Evolutionary conservation across 2,113 vertebrate genomes (phyloP), one percentile per base, ranked within the genome.

Genomic region (Noturus placidus): DNA sequence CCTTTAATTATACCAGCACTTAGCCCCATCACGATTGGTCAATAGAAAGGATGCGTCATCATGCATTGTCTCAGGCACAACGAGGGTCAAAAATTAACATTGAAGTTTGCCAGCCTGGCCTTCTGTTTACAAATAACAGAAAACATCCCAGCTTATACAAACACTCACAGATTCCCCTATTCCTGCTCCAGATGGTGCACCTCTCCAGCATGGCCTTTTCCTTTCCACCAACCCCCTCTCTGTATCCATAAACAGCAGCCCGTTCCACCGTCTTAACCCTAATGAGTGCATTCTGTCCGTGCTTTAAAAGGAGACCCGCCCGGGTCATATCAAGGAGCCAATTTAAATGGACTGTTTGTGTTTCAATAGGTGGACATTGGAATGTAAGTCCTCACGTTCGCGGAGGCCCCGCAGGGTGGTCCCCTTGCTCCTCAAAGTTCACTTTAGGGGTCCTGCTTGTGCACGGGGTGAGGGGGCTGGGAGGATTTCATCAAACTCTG

Each of bases 381-480:
- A 94, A 92, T 86, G 81, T 82, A 88, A 82, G 9, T 9, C 85
- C 86, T 87, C 78, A 86, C 72, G 85, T 92, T 89, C 87, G 61
- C 65, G 74, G 89, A 88, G 86, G 13, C 83, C 70, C 89, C 84
- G 35, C 91, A 70, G 85, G 93, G 89, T 93, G 90, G 89, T 91
- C 91, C 83, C 84, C 74, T 83, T 82, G 17, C 86, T 92, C 87
- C 88, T 91, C 84, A 88, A 92, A 90, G 91, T 94, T 94, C 91
- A 91, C 90, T 90, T 93, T 17, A 92, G 90, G 92, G 87, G 88
- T 91, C 86, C 83, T 88, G 25, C 25, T 4, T 70, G 84, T 88
- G 80, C n/a, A 6, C 54, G 38, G 59, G 84, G 86, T 42, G 56
- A 87, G 74, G 90, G 78, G 90, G 82, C 57, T 88, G 80, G 56